phyloP scores from a whole-genome alignment of 2,888 invertebrate genomes.

The Zaprionus bogoriensis region DNA sequence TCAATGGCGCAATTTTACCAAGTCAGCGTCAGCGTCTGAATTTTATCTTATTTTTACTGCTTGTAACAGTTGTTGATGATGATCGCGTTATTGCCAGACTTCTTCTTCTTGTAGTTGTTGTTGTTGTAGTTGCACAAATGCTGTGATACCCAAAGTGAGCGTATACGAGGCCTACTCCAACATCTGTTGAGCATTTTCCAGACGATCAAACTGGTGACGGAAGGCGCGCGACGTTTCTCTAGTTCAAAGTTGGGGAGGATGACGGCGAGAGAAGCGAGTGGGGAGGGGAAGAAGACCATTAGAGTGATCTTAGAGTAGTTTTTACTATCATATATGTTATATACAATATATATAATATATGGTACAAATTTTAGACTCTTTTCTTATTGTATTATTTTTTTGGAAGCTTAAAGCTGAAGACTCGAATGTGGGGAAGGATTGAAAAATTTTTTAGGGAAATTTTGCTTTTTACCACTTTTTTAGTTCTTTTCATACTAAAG shows the following conservation, averaged over 20 bases:
- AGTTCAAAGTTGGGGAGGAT: conserved; percentile 1
- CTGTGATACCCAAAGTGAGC: conserved; percentile 35
- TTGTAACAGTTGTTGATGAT: conserved; percentile 71
- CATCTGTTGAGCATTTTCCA: conserved; percentile 61
- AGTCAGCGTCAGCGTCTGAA: conserved; percentile 54
- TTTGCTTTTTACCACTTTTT: too few relatives aligned
- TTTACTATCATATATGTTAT: too few relatives aligned
- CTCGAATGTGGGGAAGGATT: too few relatives aligned
- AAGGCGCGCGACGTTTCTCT: conserved; percentile 35
- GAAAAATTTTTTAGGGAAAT: too few relatives aligned
- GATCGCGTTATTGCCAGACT: conserved; percentile 32
- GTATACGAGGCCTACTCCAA: conserved; percentile 58
- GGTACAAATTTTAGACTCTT: too few relatives aligned
- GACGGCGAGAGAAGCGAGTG: neutral
- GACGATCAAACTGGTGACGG: conserved; percentile 48
- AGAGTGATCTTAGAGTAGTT: neutral
- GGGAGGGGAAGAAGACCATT: neutral
- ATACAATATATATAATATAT: too few relatives aligned
- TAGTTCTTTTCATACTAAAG: too few relatives aligned
- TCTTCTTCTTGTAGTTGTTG: conserved; percentile 18
- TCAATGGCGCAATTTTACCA: conserved; percentile 67
- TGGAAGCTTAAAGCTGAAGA: too few relatives aligned
- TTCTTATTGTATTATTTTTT: too few relatives aligned
- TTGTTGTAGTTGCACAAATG: conserved; percentile 42
- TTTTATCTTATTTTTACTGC: conserved; percentile 73